Conservation (phyloP, 2,797 vertebrate genomes). For the Helicolenus hilgendorfi region DNA sequence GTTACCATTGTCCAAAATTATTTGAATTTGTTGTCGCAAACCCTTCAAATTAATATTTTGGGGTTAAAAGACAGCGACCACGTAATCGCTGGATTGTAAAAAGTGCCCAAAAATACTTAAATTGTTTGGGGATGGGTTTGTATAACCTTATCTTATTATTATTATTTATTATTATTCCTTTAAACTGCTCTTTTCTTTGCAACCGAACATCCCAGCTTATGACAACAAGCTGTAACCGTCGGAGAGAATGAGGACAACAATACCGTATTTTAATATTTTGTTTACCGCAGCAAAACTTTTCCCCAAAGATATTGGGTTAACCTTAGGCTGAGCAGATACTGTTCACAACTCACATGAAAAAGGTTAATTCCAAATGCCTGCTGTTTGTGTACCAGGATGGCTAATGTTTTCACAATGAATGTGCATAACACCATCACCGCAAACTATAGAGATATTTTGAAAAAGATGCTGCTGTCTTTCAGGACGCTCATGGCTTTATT, state of each 20-base stretch:
- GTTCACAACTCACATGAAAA: conserved; percentile 8
- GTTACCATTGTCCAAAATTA: background rate
- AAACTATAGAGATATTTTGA: conserved; percentile 40
- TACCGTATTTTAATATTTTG: background rate
- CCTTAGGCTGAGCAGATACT: background rate
- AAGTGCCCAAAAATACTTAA: background rate
- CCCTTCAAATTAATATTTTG: background rate
- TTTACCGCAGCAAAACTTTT: background rate
- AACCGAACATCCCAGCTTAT: background rate
- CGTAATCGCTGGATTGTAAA: background rate
- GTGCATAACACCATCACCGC: background rate
- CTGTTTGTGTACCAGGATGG: conserved; percentile 9
- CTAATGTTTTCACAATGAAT: conserved; percentile 36
- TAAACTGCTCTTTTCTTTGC: background rate
- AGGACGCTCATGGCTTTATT: conserved; percentile 39
- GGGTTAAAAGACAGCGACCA: background rate
- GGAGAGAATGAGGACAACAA: conserved; percentile 1
- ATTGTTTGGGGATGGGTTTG: background rate
- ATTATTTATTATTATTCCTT: background rate
- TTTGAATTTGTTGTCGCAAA: background rate
- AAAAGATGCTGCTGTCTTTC: conserved; percentile 48
- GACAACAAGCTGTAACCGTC: background rate
- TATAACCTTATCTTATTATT: background rate
- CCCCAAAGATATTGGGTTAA: background rate
- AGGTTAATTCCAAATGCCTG: conserved; percentile 12